Base-by-base conservation (phyloP, 2,797 vertebrate species). In the Mus spretus region DNA sequence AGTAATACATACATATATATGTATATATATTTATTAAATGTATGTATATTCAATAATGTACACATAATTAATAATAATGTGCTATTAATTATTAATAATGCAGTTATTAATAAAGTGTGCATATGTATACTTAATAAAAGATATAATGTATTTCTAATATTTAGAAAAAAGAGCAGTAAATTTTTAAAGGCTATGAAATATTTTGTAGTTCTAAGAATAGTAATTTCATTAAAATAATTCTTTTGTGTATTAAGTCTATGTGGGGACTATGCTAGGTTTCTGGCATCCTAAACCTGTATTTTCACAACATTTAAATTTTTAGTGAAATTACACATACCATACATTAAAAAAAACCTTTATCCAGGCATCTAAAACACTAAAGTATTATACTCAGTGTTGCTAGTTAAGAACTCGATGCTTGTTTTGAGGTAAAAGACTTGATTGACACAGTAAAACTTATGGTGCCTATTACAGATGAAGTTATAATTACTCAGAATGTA, bases 291-390 rank as follows among this genome's bases (percentile, higher is more conserved):
- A 89, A 59, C 4, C 20, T 50, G 26, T 93, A 67, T 67, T 90
- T n/a, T 26, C 15, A 1, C 83, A 97, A 93, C 22, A 63, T 79
- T 95, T 91, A 91, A 91, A 86, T 91, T 94, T 89, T 89, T 82
- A 90, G 12, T 70, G 34, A 65, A 87, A 44, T 19, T 65, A 70
- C 65, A 65, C 22, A 28, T n/a, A n/a, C 44, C 3, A 44, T 11
- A 96, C 34, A 75, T 63, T 95, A 59, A 91, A 93, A 83, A 67
- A 26, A 70, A 65, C 0, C 40, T 85, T 83, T 67, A 26, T 86
- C 24, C 8, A 65, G 17, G 40, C 1, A 72, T 74, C 4, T 3
- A 47, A 84, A 89, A 79, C 53, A 85, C 17, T 90, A 61, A 91
- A 91, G n/a, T 5, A 87, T 89, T 89, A 34, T 86, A 31, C 65